phyloP scores from a whole-genome alignment of 2,888 invertebrate genomes.

The Drosophila mimetica region DNA sequence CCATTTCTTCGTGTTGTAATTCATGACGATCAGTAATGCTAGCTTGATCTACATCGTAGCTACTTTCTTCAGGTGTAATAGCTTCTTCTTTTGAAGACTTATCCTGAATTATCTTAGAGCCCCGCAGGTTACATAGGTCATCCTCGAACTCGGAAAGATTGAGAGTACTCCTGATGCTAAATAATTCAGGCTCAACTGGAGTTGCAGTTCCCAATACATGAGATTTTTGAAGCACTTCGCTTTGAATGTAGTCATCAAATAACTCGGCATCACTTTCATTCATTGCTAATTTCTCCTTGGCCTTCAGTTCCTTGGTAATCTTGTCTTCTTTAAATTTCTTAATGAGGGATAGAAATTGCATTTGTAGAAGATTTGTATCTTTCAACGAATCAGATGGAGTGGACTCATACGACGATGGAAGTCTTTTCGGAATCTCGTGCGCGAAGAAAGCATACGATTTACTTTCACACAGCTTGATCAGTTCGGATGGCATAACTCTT shows the following conservation, averaged over 20 bases:
- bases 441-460: not conserved
- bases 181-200: not conserved
- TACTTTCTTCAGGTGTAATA: not conserved
- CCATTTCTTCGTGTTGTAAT: not conserved
- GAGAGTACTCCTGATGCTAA: not conserved
- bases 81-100: too few relatives aligned
- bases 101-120: not conserved
- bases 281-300: not conserved
- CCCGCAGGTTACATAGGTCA: not conserved
- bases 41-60: not conserved
- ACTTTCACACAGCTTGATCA: not conserved
- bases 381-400: not conserved
- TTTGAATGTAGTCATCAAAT: not conserved
- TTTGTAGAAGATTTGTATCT: not conserved
- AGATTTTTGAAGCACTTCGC: not conserved
- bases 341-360: not conserved
- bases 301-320: not conserved
- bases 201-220: not conserved
- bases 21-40: not conserved
- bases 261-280: not conserved
- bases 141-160: not conserved
- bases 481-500: slow-evolving; percentile 5
- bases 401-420: too few relatives aligned
- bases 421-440: not conserved
- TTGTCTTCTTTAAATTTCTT: slow-evolving; percentile 8